Conservation (phyloP, 2,113 vertebrate genomes). For the Cygnus buccinator region DNA sequence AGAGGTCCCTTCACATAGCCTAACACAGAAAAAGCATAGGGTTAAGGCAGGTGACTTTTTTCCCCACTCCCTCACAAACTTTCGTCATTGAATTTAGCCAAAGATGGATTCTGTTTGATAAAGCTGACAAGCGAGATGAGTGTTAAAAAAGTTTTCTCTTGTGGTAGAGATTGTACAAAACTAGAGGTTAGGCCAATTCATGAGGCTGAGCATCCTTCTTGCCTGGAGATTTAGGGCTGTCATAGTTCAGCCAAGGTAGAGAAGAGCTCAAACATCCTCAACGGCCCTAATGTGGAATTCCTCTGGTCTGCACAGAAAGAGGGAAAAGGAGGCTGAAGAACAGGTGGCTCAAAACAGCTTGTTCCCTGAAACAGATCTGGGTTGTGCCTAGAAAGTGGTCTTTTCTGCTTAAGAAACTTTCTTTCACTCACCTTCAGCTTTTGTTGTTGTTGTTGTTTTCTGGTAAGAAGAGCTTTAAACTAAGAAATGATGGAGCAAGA, state of each 20-base stretch:
- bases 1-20: background rate
- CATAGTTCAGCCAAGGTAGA: background rate
- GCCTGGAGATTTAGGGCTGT: background rate
- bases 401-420: background rate
- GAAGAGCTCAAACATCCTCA: background rate
- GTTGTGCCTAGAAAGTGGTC: background rate
- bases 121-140: background rate
- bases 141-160: background rate
- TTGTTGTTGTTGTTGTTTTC: background rate
- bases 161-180: background rate
- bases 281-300: background rate
- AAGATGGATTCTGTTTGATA: background rate
- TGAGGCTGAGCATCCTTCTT: background rate
- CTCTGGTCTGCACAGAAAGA: background rate
- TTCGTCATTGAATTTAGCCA: background rate
- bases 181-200: background rate
- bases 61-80: background rate
- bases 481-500: background rate
- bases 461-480: background rate
- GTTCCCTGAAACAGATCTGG: background rate
- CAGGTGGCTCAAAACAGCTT: background rate
- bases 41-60: background rate
- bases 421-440: background rate
- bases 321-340: background rate
- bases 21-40: background rate